phyloP scores from a whole-genome alignment of 2,888 invertebrate genomes.

The Homarus gammarus region DNA sequence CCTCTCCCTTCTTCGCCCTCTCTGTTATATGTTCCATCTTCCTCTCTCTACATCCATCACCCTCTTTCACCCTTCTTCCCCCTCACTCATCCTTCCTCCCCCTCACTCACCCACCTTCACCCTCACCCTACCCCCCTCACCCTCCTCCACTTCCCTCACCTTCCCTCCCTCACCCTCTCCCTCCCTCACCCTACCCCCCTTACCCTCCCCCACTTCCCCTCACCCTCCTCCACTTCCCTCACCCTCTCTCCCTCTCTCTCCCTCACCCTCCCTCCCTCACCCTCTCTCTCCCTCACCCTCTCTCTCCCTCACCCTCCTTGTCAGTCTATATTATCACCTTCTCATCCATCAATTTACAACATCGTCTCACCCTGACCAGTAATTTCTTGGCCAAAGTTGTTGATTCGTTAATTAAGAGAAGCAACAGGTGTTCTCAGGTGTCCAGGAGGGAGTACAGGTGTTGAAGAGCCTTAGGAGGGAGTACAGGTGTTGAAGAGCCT shows the following conservation, averaged over 20 bases:
- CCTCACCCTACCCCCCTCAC: not conserved
- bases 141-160: not conserved
- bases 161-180: not conserved
- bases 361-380: too few species aligned
- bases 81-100: not conserved
- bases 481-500: too few species aligned
- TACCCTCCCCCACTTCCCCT: not conserved
- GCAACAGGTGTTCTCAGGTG: too few species aligned
- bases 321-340: not conserved
- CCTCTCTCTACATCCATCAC: not conserved
- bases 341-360: too few species aligned
- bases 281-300: not conserved
- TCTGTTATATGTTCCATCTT: too few species aligned
- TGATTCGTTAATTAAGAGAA: too few species aligned
- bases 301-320: not conserved
- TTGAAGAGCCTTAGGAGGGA: too few species aligned
- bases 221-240: not conserved
- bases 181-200: not conserved
- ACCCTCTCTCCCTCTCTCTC: not conserved
- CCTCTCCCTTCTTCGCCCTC: too few species aligned
- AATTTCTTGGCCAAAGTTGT: too few species aligned
- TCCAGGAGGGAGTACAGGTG: too few species aligned
- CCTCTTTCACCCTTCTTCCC: not conserved
- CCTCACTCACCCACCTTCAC: not conserved
- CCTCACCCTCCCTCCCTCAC: not conserved